Evolutionary conservation across 2,888 invertebrate species (phyloP).

Genomic region (Heteromurus nitidus): DNA sequence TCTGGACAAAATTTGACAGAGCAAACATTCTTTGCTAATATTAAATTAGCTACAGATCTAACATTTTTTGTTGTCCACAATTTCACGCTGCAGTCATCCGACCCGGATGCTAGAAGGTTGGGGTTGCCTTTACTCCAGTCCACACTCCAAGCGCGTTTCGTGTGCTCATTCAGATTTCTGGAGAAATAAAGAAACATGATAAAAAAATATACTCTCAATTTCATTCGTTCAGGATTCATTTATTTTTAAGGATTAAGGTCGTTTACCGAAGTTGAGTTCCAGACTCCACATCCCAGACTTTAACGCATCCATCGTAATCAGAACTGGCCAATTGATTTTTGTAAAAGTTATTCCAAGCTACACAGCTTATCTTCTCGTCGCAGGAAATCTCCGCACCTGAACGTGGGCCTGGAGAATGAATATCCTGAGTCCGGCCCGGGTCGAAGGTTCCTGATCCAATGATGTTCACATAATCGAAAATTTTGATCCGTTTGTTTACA

Average conservation of each 20-base stretch:
- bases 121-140: conserved; percentile 95
- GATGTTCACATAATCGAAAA: conserved; percentile 91
- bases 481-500: conserved; percentile 94
- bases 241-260: too few species aligned
- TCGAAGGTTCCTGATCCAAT: conserved; percentile 85
- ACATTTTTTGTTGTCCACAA: conserved; percentile 93
- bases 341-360: conserved; percentile 95
- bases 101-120: conserved; percentile 91
- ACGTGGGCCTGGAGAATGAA: conserved; percentile 94
- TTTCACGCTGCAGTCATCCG: conserved; percentile 94
- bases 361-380: conserved; percentile 94
- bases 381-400: conserved; percentile 95
- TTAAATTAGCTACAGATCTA: conserved; percentile 89
- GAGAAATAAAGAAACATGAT: conserved; percentile 21
- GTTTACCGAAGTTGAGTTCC: conserved; percentile 81
- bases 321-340: conserved; percentile 91
- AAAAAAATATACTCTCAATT: too few species aligned
- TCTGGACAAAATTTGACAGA: conserved; percentile 93
- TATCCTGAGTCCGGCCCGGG: conserved; percentile 81
- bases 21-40: conserved; percentile 96
- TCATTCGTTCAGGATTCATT: too few species aligned
- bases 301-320: conserved; percentile 95
- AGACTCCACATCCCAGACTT: conserved; percentile 92
- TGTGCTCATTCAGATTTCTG: conserved; percentile 88
- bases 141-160: conserved; percentile 96